Evolutionary conservation across 2,888 invertebrate genomes (phyloP).

Genomic region (Ferdinandea cuprea): DNA sequence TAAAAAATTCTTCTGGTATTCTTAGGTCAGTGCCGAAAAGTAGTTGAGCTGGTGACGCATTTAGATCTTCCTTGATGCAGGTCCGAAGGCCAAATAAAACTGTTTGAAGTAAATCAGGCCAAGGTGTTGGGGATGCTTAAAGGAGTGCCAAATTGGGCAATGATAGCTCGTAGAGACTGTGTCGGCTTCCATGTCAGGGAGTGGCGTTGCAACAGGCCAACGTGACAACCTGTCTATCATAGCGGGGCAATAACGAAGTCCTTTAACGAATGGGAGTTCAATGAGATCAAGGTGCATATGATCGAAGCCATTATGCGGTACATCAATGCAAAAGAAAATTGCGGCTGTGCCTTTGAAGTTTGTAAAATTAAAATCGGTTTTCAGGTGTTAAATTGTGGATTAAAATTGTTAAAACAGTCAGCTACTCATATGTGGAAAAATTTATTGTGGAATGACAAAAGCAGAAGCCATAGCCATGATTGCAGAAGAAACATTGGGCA

Average conservation of each 20-base stretch:
- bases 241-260: neutral
- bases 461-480: slow-evolving; percentile 26
- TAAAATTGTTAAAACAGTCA: slow-evolving; percentile 29
- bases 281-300: too few relatives aligned
- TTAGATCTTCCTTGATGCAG: slow-evolving; percentile 77
- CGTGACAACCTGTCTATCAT: slow-evolving; percentile 4
- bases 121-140: slow-evolving; percentile 64
- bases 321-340: too few relatives aligned
- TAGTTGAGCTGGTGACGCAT: too few relatives aligned
- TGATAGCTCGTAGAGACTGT: slow-evolving; percentile 29
- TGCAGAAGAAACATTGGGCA: slow-evolving; percentile 10
- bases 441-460: slow-evolving; percentile 27
- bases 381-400: too few relatives aligned
- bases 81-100: slow-evolving; percentile 79
- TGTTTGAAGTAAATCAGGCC: slow-evolving; percentile 77
- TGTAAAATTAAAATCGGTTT: too few relatives aligned
- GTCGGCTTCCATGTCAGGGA: slow-evolving; percentile 49
- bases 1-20: too few relatives aligned
- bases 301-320: too few relatives aligned
- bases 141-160: slow-evolving; percentile 46
- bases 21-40: too few relatives aligned
- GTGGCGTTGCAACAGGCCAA: slow-evolving; percentile 39
- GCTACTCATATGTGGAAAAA: slow-evolving; percentile 18
- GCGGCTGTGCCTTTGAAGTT: too few relatives aligned
- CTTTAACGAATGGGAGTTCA: neutral